Evolutionary conservation across 2,797 vertebrate genomes (phyloP).

Genomic region (Eulemur mongoz): DNA sequence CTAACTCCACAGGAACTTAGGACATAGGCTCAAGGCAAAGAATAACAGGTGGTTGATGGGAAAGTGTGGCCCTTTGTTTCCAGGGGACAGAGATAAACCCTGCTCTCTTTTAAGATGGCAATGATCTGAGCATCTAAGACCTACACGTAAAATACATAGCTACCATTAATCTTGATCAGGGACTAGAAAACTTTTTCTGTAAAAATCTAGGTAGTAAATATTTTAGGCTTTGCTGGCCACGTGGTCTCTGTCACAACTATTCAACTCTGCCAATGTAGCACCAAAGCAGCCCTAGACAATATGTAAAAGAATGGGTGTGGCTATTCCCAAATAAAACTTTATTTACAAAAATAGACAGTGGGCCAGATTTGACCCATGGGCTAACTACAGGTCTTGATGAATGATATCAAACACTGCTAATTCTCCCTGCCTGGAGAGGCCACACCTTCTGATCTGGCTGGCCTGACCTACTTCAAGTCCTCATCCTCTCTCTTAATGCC

Average conservation of each 20-base stretch:
- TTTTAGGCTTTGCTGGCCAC: neutral
- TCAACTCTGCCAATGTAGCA: neutral
- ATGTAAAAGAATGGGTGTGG: neutral
- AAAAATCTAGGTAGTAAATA: neutral
- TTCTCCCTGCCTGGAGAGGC: neutral
- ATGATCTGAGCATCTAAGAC: neutral
- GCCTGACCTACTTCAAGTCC: neutral
- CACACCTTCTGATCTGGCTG: neutral
- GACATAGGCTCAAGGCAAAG: neutral
- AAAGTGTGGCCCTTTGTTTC: neutral
- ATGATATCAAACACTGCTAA: neutral
- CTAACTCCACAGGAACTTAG: neutral
- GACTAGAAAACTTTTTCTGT: neutral
- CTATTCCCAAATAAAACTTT: neutral
- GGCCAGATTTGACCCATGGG: neutral
- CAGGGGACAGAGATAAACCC: neutral
- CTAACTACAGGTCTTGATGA: neutral
- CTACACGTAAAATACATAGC: neutral
- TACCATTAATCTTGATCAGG: neutral
- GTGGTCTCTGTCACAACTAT: neutral
- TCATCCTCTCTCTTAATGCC: neutral
- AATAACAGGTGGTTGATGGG: neutral
- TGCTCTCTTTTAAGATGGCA: neutral
- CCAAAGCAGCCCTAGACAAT: neutral
- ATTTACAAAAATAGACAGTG: neutral